phyloP scores from a whole-genome alignment of 53 echinoderm and acorn worm genomes.

The Mesocentrotus franciscanus region DNA sequence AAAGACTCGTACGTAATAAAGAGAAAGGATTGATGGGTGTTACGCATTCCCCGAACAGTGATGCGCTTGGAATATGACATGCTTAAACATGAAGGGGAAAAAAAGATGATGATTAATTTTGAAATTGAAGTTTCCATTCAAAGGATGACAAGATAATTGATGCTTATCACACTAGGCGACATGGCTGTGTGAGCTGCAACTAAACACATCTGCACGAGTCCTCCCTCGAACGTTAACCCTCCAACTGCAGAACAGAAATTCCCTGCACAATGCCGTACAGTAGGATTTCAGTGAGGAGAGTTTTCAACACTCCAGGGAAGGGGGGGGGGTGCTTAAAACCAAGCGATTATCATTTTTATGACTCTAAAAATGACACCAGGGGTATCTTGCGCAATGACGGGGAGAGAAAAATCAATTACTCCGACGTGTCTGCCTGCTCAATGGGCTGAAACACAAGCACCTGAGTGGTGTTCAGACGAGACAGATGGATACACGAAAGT shows the following conservation, averaged over 20 bases:
- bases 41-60: slow-evolving; percentile 3
- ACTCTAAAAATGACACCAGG: slow-evolving; percentile 38
- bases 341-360: slow-evolving; percentile 44
- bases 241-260: background rate
- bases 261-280: background rate
- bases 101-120: slow-evolving; percentile 32
- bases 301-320: background rate
- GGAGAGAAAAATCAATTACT: slow-evolving; percentile 59
- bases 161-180: background rate
- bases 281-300: background rate
- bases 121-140: slow-evolving; percentile 41
- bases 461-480: background rate
- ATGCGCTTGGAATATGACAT: background rate
- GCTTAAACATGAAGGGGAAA: background rate
- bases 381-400: slow-evolving; percentile 53
- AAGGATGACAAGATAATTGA: slow-evolving; percentile 39
- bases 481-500: slow-evolving; percentile 9
- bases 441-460: slow-evolving; percentile 44
- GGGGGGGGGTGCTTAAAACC: background rate
- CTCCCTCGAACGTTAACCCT: background rate
- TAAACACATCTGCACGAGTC: slow-evolving; percentile 35
- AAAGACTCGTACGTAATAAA: background rate
- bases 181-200: slow-evolving; percentile 41
- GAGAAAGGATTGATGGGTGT: background rate
- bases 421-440: slow-evolving; percentile 34